Base-by-base conservation (phyloP, 2,888 invertebrate species). In the Crematogaster levior region DNA sequence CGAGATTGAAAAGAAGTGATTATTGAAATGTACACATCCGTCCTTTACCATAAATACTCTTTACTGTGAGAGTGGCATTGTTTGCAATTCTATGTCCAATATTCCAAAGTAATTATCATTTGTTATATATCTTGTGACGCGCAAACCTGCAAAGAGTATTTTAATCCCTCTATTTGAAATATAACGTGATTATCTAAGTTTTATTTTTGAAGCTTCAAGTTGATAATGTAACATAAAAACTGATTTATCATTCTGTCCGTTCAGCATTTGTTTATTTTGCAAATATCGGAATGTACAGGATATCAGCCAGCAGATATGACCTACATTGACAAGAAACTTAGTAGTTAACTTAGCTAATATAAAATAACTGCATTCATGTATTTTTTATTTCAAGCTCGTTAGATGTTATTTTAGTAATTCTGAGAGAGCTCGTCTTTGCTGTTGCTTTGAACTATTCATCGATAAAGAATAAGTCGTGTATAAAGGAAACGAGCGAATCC, bases 251-350 rank as follows among this genome's bases (percentile, higher is more conserved):
- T 43, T 43, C 65, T 43, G 43, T 46, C 34, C 10, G 30, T 56
- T 77, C 43, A 66, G 10, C 21, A 56, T 65, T 68, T 30, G 70
- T 70, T 77, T 77, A 34, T 77, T 68, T 77, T 27, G 4, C 56
- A 40, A 68, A 56, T 56, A 68, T 79, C 30, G 12, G 4, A 9
- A 58, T 56, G 0, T 30, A 68, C 30, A 24, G 10, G 61, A 37
- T 66, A 56, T 66, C 77, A 66, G 43, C 18, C 21, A 68, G 21
- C 46, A 21, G 37, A 70, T 79, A 34, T 37, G 77, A 56, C 77
- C 56, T 70, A 77, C 24, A 56, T 68, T 43, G 12, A 2, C 56
- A 68, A 79, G 15, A 56, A 10, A 56, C 15, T 43, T 48, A 18
- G 34, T 58, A 53, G 37, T 53, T 66, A 53, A 68, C 34, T 34